Percentiles rank a stretch among this genome's conserved stretches.
Conservation (phyloP, 1,140 invertebrate genomes). For the Musca domestica region DNA sequence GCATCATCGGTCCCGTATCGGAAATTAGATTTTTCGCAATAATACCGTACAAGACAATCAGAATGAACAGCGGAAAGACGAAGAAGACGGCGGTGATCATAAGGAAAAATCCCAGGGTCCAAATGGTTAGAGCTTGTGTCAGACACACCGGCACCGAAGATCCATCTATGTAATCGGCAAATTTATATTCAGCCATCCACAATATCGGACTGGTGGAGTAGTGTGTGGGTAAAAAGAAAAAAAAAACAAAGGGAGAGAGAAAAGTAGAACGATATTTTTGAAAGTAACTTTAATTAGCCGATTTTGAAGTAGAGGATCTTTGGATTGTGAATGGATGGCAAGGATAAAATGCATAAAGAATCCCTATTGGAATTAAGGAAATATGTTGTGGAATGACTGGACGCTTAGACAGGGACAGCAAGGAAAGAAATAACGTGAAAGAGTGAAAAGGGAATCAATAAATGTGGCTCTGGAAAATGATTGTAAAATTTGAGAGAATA, state of each 20-base stretch:
- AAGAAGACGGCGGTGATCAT: constrained; percentile 79
- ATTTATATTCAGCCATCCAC: constrained; percentile 69
- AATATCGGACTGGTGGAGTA: constrained; percentile 68
- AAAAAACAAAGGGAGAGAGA: not conserved
- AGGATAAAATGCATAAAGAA: too few species aligned
- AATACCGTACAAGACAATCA: constrained; percentile 77
- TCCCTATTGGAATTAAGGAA: too few species aligned
- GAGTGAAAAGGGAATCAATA: too few species aligned
- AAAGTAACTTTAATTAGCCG: too few species aligned
- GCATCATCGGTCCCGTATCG: constrained; percentile 67
- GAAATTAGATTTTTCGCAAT: constrained; percentile 81
- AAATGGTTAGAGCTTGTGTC: constrained; percentile 68
- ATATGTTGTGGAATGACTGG: too few species aligned
- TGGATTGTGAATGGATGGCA: too few species aligned
- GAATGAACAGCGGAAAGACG: constrained; percentile 74
- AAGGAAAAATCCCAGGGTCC: constrained; percentile 76
- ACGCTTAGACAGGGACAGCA: too few species aligned
- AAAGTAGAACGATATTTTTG: not conserved
- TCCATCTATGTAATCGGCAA: constrained; percentile 69
- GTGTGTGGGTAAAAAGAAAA: not conserved
- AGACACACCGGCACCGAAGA: constrained; percentile 69
- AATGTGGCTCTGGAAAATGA: too few species aligned
- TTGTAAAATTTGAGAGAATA: too few species aligned
- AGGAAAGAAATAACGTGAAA: too few species aligned
- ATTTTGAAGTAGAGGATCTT: too few species aligned